A percentile compares a stretch with the other conserved stretches of the same genome.
These are phyloP conservation scores for Phengaris alcon DNA, from an alignment of 2,888 invertebrate species.

Conservation along the genomic window DNA sequence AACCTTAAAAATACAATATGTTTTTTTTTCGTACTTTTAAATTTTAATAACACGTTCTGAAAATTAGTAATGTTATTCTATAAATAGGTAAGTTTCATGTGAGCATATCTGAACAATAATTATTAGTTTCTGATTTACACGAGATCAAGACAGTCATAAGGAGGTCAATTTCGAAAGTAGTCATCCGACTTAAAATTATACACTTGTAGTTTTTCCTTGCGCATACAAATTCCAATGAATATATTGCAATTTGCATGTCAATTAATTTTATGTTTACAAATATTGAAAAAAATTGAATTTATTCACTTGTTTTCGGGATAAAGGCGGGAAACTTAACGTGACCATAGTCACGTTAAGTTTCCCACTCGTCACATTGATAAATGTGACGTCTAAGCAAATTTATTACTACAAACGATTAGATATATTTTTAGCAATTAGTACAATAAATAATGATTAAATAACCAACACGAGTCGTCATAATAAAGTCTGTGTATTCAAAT, in stretches of 20 bases:
- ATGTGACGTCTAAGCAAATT: background rate
- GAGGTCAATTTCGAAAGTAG: constrained; percentile 66
- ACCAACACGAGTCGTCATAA: background rate
- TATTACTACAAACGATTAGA: background rate
- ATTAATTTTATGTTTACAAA: background rate
- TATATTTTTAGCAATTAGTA: background rate
- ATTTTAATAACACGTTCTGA: too few species aligned
- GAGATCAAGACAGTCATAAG: constrained; percentile 41
- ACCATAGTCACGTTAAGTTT: too few species aligned
- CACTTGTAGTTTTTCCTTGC: constrained; percentile 29
- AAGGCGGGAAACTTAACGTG: constrained; percentile 4
- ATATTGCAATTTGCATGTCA: background rate
- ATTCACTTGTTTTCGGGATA: background rate
- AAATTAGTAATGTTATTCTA: too few species aligned
- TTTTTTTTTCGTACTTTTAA: too few species aligned
- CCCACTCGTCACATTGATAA: too few species aligned
- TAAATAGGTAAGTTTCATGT: background rate
- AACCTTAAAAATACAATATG: too few species aligned
- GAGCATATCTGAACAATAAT: background rate
- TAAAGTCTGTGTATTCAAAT: background rate
- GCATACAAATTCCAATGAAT: background rate
- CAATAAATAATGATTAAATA: background rate
- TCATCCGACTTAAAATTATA: constrained; percentile 10
- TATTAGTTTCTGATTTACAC: background rate
- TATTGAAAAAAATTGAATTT: background rate